Base-by-base conservation (phyloP, 2,797 vertebrate genomes). In the Malacoraja senta region DNA sequence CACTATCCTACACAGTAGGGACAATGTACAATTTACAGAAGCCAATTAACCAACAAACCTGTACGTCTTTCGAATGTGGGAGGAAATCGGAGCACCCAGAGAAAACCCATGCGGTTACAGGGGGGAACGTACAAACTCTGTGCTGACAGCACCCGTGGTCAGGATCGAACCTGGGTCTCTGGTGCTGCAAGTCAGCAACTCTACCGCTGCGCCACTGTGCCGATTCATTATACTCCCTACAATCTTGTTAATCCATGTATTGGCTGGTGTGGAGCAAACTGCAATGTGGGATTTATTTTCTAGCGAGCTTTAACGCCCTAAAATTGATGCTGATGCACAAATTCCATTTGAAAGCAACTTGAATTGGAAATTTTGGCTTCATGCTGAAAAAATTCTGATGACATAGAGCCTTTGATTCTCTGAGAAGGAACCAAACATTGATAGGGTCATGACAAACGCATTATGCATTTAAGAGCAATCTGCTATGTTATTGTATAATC, bases 401-500 rank as follows among this genome's bases (percentile, higher is more conserved):
- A 88, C 84, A 88, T 19, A 32, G 19, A 88, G 63, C 84, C 84
- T 88, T 88, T 88, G 84, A 88, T 35, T 88, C 84, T 88, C 84
- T 88, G 84, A 88, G 61, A 88, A 88, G 84, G 84, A 68, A 88
- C 84, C 24, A 35, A 88, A 88, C 84, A 88, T 35, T 68, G 84
- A 88, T 68, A 88, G 90, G 90, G 68, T 72, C 35, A 6, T 92
- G 90, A 72, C 90, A 92, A 92, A 72, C 29, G 72, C 38, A 72
- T 76, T 92, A 92, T 92, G 90, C 90, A 92, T 74, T 76, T 44
- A 29, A 26, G 38, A 92, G 90, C 71, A 92, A 92, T 76, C 71
- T 76, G 71, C 90, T 92, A 24, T 92, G 90, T 92, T 92, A 92
- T 92, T 92, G 90, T 92, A 92, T 92, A 92, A 92, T 92, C 71